Evolutionary conservation across 2,888 invertebrate species (phyloP), one percentile per base, ranked within the genome.

Genomic region (Dicycla oo): DNA sequence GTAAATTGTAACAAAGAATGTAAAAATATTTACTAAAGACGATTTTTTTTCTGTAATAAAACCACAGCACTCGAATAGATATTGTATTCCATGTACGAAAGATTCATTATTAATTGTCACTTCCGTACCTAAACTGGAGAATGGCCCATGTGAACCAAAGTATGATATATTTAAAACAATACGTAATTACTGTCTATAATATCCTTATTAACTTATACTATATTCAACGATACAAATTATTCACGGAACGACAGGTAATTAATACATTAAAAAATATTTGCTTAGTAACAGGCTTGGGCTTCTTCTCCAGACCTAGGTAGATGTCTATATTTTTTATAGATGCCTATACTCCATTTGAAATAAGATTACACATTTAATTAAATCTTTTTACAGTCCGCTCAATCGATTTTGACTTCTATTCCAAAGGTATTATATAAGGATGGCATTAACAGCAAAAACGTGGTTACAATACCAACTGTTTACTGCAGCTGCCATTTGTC

Each of bases 111-210:
- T 26, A n/a, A n/a, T n/a, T n/a, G 7, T 56, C 15, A 38, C 20
- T 58, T 58, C 45, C 26, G 65, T 56, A 15, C 20, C n/a, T n/a
- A n/a, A 43, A 80, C 13, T 73, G 78, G 43, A 70, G 6, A 80
- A 75, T n/a, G 3, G 6, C n/a, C 4, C 81, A 80, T 65, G 45
- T 78, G 70, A 40, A 65, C 15, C 6, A 40, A 45, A 75, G 34
- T 30, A 26, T 57, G 20, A 53, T 51, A 62, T 57, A 66, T 80
- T 80, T 30, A 58, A 63, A 45, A 62, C 38, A 57, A 49, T 5
- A 15, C 2, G 11, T 63, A n/a, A 34, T 1, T 26, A 53, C 53
- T 15, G 47, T 26, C 34, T 40, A 43, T 5, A 13, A 30, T 45
- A 13, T 40, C 38, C 38, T 47, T 13, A 40, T 68, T 51, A 26